Evolutionary conservation across 2,113 vertebrate genomes (phyloP).

Genomic region (Oncorhynchus mykiss): DNA sequence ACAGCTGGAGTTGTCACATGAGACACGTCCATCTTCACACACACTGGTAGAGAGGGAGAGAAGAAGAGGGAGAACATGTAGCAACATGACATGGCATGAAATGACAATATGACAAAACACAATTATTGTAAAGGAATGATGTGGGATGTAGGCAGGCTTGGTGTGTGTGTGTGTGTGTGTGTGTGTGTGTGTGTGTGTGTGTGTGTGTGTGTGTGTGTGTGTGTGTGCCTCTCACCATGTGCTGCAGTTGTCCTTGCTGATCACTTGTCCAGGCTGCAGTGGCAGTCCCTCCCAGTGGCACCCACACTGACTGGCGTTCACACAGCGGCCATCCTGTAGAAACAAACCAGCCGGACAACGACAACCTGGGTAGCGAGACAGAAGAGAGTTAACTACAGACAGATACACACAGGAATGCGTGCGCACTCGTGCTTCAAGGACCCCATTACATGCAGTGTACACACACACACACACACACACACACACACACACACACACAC

Average conservation of each 20-base stretch:
- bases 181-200: neutral
- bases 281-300: slow-evolving; percentile 68
- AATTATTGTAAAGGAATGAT: neutral
- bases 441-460: no score
- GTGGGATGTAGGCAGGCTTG: neutral
- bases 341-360: slow-evolving; percentile 76
- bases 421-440: no score
- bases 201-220: neutral
- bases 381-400: neutral
- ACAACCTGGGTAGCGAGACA: slow-evolving; percentile 72
- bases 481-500: no score
- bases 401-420: neutral
- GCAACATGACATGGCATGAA: neutral
- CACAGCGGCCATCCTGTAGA: slow-evolving; percentile 75
- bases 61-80: neutral
- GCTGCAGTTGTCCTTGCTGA: slow-evolving; percentile 72
- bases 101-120: no score
- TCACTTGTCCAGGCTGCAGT: slow-evolving; percentile 66
- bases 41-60: slow-evolving; percentile 54
- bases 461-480: neutral
- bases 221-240: slow-evolving; percentile 71
- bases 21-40: slow-evolving; percentile 74
- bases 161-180: neutral
- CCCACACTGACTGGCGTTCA: slow-evolving; percentile 76
- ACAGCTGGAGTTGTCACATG: slow-evolving; percentile 74